These are phyloP conservation scores for Lordiphosa clarofinis DNA, from an alignment of 1,140 invertebrate genomes.

Conservation along the genomic window DNA sequence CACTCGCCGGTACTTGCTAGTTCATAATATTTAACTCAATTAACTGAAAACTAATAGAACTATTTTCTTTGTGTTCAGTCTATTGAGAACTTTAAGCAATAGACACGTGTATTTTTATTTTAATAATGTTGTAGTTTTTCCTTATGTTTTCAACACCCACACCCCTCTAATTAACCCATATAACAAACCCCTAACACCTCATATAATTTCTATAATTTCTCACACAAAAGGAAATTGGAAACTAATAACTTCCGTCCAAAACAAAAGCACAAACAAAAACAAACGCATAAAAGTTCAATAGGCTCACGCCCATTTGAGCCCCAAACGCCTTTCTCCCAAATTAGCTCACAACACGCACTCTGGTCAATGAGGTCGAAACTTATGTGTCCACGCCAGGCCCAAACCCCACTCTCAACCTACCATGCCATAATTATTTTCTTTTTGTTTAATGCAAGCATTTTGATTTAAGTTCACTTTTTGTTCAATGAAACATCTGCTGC, in stretches of 20 bases:
- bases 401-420: background rate
- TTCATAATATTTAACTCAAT: too few relatives aligned
- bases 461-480: slow-evolving; percentile 14
- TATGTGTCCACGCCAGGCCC: slow-evolving; percentile 6
- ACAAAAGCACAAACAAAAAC: slow-evolving; percentile 55
- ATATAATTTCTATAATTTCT: slow-evolving; percentile 21
- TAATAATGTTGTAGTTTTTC: background rate
- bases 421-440: slow-evolving; percentile 12
- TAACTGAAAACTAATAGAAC: too few relatives aligned
- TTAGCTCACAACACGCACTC: slow-evolving; percentile 45
- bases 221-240: slow-evolving; percentile 49
- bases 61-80: too few relatives aligned
- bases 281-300: slow-evolving; percentile 60
- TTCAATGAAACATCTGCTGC: slow-evolving; percentile 51
- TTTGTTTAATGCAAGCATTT: background rate
- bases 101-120: too few relatives aligned
- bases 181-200: slow-evolving; percentile 35
- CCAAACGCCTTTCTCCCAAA: slow-evolving; percentile 22
- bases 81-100: too few relatives aligned
- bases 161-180: slow-evolving; percentile 42
- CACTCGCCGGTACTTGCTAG: too few relatives aligned
- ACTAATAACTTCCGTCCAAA: slow-evolving; percentile 63
- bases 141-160: slow-evolving; percentile 3
- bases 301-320: slow-evolving; percentile 21
- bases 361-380: slow-evolving; percentile 17